phyloP scores from a whole-genome alignment of 2,797 vertebrate species.

The Acridotheres tristis region DNA sequence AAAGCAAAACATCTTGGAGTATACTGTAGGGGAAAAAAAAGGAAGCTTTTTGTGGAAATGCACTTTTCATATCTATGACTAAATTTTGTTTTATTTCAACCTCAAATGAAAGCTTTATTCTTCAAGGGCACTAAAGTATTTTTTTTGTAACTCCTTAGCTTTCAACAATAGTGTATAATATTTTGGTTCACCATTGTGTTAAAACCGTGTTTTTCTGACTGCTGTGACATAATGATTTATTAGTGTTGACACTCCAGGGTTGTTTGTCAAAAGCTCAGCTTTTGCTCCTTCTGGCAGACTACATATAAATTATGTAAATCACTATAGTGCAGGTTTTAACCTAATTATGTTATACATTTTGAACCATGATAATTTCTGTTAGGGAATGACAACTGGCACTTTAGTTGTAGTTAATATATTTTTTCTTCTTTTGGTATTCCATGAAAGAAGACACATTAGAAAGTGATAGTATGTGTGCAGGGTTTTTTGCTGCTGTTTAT shows the following conservation, averaged over 20 bases:
- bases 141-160: not conserved
- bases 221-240: conserved; percentile 29
- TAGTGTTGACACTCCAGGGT: not conserved
- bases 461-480: not conserved
- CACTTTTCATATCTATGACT: not conserved
- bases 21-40: not conserved
- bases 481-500: not conserved
- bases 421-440: not conserved
- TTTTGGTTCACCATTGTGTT: conserved; percentile 36
- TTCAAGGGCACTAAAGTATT: not conserved
- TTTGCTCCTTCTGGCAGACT: conserved; percentile 71
- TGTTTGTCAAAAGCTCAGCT: conserved; percentile 35
- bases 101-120: not conserved
- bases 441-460: not conserved
- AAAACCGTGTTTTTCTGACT: conserved; percentile 52
- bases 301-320: conserved; percentile 73
- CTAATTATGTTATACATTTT: conserved; percentile 54
- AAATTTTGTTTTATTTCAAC: not conserved
- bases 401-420: not conserved
- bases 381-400: conserved; percentile 11
- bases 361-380: conserved; percentile 53
- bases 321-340: conserved; percentile 47
- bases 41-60: not conserved
- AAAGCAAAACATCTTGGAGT: not conserved
- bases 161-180: not conserved